A percentile compares a stretch with the other conserved stretches of the same genome.
Conservation (phyloP, 1,140 invertebrate genomes). For the Drosophila tristis region DNA sequence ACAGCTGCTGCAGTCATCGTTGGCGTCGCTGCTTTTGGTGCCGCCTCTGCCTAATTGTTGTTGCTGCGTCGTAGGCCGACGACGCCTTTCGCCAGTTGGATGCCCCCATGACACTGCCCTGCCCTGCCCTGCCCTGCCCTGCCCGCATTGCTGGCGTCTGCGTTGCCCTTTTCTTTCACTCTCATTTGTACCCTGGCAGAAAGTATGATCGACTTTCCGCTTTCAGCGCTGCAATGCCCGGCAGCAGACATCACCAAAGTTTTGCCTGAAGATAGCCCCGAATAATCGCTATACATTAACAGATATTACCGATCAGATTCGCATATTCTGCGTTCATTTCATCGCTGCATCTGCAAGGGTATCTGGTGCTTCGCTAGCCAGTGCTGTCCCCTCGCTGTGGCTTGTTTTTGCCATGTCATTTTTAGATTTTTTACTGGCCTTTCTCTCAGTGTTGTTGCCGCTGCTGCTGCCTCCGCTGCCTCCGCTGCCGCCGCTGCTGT, state of each 20-base stretch:
- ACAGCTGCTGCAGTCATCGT: constrained; percentile 32
- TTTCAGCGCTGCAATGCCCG: fast-evolving
- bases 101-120: constrained; percentile 38
- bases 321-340: too few relatives aligned
- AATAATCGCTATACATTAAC: too few relatives aligned
- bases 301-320: too few relatives aligned
- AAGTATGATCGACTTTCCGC: too few relatives aligned
- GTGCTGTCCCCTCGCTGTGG: not conserved
- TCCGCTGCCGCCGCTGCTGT: constrained; percentile 33
- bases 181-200: too few relatives aligned
- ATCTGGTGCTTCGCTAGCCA: too few relatives aligned
- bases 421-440: constrained; percentile 52
- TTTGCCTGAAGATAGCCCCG: too few relatives aligned
- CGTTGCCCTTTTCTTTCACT: constrained; percentile 44
- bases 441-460: constrained; percentile 23
- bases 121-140: too few relatives aligned
- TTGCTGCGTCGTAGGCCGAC: constrained; percentile 14
- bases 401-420: constrained; percentile 36
- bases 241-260: too few relatives aligned
- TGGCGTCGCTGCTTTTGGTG: constrained; percentile 39
- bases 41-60: constrained; percentile 45
- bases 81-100: constrained; percentile 70
- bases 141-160: constrained; percentile 57
- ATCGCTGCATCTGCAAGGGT: too few relatives aligned
- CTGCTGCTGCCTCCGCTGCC: constrained; percentile 10